Percentiles rank a stretch among this genome's conserved stretches.
Conservation (phyloP, 30 jellyfish, hydroid and myxozoan species). For the Calvadosia cruxmelitensis region DNA sequence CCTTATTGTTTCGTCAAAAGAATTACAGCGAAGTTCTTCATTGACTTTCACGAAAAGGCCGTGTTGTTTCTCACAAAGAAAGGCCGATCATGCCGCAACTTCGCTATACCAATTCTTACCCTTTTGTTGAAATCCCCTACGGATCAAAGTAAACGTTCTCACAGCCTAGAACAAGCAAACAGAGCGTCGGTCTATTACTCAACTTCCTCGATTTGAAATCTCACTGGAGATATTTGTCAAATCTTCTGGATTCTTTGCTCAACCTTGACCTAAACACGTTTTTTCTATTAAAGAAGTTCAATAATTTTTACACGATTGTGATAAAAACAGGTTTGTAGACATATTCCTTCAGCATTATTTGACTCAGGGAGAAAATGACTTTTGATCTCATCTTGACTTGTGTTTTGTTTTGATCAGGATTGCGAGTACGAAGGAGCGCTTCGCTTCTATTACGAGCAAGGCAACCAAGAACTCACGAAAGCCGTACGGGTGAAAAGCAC, state of each 20-base stretch:
- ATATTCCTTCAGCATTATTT: neutral
- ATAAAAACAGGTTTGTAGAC: too few species aligned
- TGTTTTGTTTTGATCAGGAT: conserved; percentile 43
- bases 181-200: too few species aligned
- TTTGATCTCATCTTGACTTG: conserved; percentile 7
- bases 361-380: neutral
- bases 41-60: neutral
- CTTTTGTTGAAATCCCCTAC: neutral
- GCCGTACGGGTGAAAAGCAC: conserved; percentile 60
- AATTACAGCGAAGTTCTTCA: neutral
- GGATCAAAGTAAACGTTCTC: too few species aligned
- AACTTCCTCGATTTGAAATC: too few species aligned
- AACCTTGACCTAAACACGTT: too few species aligned
- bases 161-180: too few species aligned
- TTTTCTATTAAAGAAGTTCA: too few species aligned
- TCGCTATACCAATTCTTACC: neutral
- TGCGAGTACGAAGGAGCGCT: conserved; percentile 95
- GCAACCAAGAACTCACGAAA: conserved; percentile 83
- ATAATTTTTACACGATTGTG: too few species aligned
- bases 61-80: neutral
- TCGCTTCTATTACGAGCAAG: conserved; percentile 83
- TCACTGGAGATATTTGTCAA: too few species aligned
- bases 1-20: neutral
- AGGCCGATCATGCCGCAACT: neutral
- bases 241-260: too few species aligned